These are phyloP conservation scores for Meiosimyza decipiens DNA, from an alignment of 2,888 invertebrate genomes.

Conservation along the genomic window DNA sequence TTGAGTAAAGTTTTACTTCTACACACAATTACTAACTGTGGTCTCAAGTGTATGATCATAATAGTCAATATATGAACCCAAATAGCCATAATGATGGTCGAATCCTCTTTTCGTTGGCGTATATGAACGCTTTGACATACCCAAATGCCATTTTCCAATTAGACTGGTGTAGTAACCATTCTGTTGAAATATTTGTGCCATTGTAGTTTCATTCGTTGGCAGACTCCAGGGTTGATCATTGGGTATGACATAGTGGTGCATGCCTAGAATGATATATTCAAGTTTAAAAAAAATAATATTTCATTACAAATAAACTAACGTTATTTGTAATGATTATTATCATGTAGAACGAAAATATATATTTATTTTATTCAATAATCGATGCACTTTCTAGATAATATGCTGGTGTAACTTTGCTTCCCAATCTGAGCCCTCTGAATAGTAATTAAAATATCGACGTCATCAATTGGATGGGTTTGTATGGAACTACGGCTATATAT, in stretches of 20 bases:
- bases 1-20: neutral
- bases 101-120: conserved; percentile 82
- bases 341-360: too few relatives aligned
- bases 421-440: too few relatives aligned
- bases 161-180: conserved; percentile 84
- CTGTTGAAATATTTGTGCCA: conserved; percentile 76
- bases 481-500: too few relatives aligned
- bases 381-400: too few relatives aligned
- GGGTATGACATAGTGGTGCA: conserved; percentile 78
- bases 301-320: too few relatives aligned
- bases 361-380: too few relatives aligned
- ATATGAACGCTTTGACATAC: conserved; percentile 73
- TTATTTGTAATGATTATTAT: too few relatives aligned
- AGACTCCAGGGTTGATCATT: conserved; percentile 80
- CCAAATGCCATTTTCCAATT: conserved; percentile 93
- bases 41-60: conserved; percentile 73
- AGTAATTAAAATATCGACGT: too few relatives aligned
- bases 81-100: conserved; percentile 85
- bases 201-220: conserved; percentile 74
- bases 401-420: too few relatives aligned
- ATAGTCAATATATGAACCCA: conserved; percentile 85
- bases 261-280: conserved; percentile 67
- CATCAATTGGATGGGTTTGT: too few relatives aligned
- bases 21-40: conserved; percentile 55
- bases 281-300: too few relatives aligned